These are phyloP conservation scores for Nomada flava DNA, from an alignment of 2,888 invertebrate genomes.

Conservation along the genomic window DNA sequence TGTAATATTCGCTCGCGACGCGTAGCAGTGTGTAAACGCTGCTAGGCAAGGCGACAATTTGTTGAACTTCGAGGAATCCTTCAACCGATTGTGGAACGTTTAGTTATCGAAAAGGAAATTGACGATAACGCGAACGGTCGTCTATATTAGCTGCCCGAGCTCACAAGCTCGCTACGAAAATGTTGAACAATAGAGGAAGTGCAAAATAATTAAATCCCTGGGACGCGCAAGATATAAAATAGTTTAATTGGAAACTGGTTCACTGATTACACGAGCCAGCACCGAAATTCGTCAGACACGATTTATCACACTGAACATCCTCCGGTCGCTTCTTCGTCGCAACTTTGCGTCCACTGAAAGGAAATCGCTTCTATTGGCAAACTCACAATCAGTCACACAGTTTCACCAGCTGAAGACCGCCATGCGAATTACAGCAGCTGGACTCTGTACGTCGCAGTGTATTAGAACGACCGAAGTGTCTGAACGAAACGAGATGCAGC, in stretches of 20 bases:
- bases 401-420: neutral
- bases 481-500: slow-evolving; percentile 41
- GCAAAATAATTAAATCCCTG: too few species aligned
- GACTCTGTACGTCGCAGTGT: neutral
- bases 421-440: neutral
- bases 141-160: neutral
- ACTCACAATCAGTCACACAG: neutral
- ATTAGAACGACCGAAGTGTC: slow-evolving; percentile 45
- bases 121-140: neutral
- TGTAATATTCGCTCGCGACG: neutral
- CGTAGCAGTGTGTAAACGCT: neutral
- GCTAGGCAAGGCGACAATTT: neutral
- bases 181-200: too few species aligned
- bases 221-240: neutral
- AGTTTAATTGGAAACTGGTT: too few species aligned
- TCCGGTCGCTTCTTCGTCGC: neutral
- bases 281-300: neutral
- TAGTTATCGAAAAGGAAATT: neutral
- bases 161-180: too few species aligned
- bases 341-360: neutral
- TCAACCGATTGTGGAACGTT: too few species aligned
- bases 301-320: neutral
- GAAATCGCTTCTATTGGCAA: neutral
- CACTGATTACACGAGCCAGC: too few species aligned
- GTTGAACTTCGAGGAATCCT: neutral